phyloP scores from a whole-genome alignment of 2,888 invertebrate species.

The Nomada lathburiana region DNA sequence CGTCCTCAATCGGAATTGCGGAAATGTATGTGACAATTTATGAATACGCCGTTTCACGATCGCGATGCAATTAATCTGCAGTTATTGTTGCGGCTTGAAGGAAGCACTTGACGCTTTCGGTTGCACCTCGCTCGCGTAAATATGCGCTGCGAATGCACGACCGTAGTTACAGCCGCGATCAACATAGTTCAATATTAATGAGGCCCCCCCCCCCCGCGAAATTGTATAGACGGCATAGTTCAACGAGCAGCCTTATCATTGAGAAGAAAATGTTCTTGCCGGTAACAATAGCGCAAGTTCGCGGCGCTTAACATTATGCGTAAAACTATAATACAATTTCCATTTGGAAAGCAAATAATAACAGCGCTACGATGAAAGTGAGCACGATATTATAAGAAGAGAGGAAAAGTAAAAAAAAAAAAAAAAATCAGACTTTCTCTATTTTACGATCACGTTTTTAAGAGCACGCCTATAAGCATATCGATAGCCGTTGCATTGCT shows the following conservation, averaged over 20 bases:
- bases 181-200: no score
- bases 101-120: no score
- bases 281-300: conserved; percentile 13
- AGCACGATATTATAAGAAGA: conserved; percentile 23
- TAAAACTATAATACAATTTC: conserved; percentile 33
- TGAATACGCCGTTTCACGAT: no score
- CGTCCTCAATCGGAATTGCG: no score
- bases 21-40: no score
- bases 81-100: no score
- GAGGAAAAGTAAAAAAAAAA: neutral
- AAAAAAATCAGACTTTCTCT: conserved; percentile 48
- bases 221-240: neutral
- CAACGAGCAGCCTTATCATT: neutral
- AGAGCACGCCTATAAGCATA: neutral
- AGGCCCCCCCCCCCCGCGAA: no score
- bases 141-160: no score
- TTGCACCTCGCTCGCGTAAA: no score
- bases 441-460: conserved; percentile 29
- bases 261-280: conserved; percentile 6
- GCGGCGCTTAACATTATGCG: neutral
- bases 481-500: conserved; percentile 16
- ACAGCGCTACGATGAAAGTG: conserved; percentile 50
- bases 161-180: neutral
- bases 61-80: no score
- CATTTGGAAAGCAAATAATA: conserved; percentile 60